A percentile compares a stretch with the other conserved stretches of the same genome.
These are phyloP conservation scores for Trachythela sp. DNA, from an alignment of 64 coral and sea anemone genomes.

Conservation along the genomic window DNA sequence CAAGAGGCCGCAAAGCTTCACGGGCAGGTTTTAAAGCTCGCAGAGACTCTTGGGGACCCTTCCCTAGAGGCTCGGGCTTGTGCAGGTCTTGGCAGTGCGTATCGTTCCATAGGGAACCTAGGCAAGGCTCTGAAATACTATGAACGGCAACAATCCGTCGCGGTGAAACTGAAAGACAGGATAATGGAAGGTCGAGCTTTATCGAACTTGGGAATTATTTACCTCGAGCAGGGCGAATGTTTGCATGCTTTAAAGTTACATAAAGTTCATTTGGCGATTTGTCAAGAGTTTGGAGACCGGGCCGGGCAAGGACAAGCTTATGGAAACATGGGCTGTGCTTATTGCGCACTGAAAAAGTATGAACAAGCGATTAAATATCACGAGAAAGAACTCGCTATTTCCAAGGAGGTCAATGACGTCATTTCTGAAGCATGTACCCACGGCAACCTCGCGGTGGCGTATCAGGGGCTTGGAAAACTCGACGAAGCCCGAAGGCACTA, in stretches of 20 bases:
- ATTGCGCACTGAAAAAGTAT: conserved; percentile 74
- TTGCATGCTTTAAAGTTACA: conserved; percentile 81
- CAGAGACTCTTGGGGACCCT: conserved; percentile 65
- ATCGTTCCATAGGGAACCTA: conserved; percentile 70
- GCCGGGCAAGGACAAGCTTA: conserved; percentile 94
- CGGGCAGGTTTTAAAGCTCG: conserved; percentile 61
- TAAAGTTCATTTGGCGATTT: conserved; percentile 82
- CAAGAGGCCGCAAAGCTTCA: conserved; percentile 79
- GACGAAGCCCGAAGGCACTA: conserved; percentile 93
- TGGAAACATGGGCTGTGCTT: conserved; percentile 98
- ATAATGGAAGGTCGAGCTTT: conserved; percentile 81
- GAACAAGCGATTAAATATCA: conserved; percentile 99
- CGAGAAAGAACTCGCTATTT: conserved; percentile 91
- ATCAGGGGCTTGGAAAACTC: conserved; percentile 77
- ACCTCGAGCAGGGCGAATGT: conserved; percentile 71
- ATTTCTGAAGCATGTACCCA: conserved; percentile 84
- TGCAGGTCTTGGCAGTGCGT: conserved; percentile 87
- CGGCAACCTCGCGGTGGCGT: conserved; percentile 92
- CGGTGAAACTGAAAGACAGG: conserved; percentile 77
- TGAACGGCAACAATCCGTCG: conserved; percentile 67
- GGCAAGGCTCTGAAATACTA: conserved; percentile 66
- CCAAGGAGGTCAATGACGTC: conserved; percentile 90
- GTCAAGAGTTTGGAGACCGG: conserved; percentile 81
- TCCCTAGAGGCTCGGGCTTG: conserved; percentile 75
- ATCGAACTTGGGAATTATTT: conserved; percentile 95